Base-by-base conservation (phyloP, 2,113 vertebrate species). In the Helogale parvula region DNA sequence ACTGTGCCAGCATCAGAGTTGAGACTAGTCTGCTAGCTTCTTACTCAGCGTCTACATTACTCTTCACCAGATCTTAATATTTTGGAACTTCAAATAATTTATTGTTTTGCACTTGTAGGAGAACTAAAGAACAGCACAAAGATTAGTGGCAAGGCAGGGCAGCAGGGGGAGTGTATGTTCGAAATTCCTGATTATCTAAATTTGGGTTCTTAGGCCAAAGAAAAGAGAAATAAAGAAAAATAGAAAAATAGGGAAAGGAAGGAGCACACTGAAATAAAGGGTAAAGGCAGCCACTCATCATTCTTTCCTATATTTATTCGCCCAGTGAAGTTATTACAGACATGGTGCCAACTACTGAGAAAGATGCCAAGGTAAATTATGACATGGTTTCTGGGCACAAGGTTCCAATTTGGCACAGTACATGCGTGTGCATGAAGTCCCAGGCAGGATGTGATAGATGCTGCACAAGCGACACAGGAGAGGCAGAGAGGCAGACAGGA, bases 51-150 rank as follows among this genome's bases (percentile, higher is more conserved):
- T 4, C 50, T 12, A 4, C 27, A 7, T 12, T 57, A 27, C 47
- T 80, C n/a, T 60, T 21, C 66, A 68, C 25, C 66, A 68, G 76
- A 68, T 17, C 16, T 52, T 77, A n/a, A n/a, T 7, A 7, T 11
- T 19, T 74, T n/a, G 52, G 47, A 85, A 90, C 65, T 74, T 65
- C 52, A 84, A 57, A 69, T 71, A 52, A 72, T 3, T 69, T 71
- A 50, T 31, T 86, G 76, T n/a, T 93, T 91, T 69, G 68, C 38
- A 33, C 79, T 89, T 93, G n/a, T 29, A 93, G 89, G 74, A 85
- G 71, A 96, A 82, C 65, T 71, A 50, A 80, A 82, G 35, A 94
- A 81, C 6, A n/a, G 50, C 54, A 31, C 8, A n/a, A 38, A 89
- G 47, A 60, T 90, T 52, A 79, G 4, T 74, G 19, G 52, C 13